Evolutionary conservation across 2,888 invertebrate species (phyloP).

Genomic region (Drosophila prostipennis): DNA sequence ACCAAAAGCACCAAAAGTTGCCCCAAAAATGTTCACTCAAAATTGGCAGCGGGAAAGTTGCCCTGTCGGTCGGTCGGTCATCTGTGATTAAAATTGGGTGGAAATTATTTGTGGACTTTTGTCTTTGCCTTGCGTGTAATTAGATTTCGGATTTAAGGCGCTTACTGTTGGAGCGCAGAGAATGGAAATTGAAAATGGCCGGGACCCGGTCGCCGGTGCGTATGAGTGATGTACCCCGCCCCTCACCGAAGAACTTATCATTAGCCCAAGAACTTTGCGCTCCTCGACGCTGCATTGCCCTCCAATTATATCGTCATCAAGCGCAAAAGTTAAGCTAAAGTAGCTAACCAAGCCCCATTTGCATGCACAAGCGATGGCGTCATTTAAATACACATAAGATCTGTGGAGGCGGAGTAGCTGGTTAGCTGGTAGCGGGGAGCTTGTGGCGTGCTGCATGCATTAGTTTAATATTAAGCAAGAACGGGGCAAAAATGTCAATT

Average conservation of each 20-base stretch:
- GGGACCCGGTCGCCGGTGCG: background rate
- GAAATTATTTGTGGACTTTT: slow-evolving; percentile 62
- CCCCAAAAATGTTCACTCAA: slow-evolving; percentile 39
- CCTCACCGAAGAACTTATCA: background rate
- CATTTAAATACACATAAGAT: slow-evolving; percentile 55
- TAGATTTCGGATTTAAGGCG: slow-evolving; percentile 75
- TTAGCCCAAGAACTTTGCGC: slow-evolving; percentile 3
- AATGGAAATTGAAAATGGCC: slow-evolving; percentile 57
- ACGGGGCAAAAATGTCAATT: slow-evolving; percentile 61
- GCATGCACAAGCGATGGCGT: slow-evolving; percentile 58
- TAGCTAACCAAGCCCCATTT: slow-evolving; percentile 48
- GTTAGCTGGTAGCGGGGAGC: background rate
- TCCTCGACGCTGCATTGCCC: slow-evolving; percentile 33
- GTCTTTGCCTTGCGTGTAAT: slow-evolving; percentile 69
- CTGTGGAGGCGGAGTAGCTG: background rate
- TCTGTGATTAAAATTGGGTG: slow-evolving; percentile 64
- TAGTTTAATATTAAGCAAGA: slow-evolving; percentile 71
- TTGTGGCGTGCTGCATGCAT: slow-evolving; percentile 60
- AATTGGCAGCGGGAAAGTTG: slow-evolving; percentile 46
- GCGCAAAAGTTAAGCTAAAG: slow-evolving; percentile 59
- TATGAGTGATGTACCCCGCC: slow-evolving; percentile 5
- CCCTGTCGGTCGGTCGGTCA: slow-evolving; percentile 61
- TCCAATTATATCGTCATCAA: slow-evolving; percentile 70
- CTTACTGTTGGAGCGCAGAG: slow-evolving; percentile 58
- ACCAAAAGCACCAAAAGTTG: slow-evolving; percentile 29